Evolutionary conservation across 2,113 vertebrate species (phyloP).

Genomic region (Eudyptes chrysolophus): DNA sequence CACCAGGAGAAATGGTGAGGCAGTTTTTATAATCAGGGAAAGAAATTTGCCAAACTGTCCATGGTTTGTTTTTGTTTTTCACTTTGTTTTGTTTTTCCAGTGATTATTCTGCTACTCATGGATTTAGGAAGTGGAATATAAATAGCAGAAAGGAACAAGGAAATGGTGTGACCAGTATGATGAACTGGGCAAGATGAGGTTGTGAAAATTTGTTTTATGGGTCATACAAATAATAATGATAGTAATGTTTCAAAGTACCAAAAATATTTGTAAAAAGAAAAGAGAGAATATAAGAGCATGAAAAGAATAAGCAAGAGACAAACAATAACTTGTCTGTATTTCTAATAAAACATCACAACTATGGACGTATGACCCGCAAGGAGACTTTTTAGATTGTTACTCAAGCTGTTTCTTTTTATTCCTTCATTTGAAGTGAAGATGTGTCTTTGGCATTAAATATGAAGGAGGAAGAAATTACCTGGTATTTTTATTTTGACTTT

Average conservation of each 20-base stretch:
- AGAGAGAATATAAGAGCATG: neutral
- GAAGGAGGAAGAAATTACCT: neutral
- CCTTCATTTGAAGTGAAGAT: neutral
- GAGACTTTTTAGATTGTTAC: neutral
- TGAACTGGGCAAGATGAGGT: neutral
- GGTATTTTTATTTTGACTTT: neutral
- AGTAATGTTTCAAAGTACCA: conserved; percentile 57
- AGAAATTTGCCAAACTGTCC: conserved; percentile 57
- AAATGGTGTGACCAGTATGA: neutral
- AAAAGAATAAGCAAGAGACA: conserved; percentile 58
- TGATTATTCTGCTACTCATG: neutral
- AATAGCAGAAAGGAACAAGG: neutral
- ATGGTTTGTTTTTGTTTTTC: neutral
- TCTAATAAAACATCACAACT: conserved; percentile 58
- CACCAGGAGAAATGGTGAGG: neutral
- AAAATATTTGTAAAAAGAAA: conserved; percentile 67
- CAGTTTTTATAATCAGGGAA: conserved; percentile 45
- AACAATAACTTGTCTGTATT: conserved; percentile 48
- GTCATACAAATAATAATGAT: neutral
- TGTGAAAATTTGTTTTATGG: neutral
- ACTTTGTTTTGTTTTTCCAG: neutral
- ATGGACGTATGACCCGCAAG: neutral
- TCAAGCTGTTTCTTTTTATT: neutral
- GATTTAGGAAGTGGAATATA: neutral
- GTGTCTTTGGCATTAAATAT: neutral